Conservation (phyloP, 2,113 vertebrate genomes). For the Passer domesticus region DNA sequence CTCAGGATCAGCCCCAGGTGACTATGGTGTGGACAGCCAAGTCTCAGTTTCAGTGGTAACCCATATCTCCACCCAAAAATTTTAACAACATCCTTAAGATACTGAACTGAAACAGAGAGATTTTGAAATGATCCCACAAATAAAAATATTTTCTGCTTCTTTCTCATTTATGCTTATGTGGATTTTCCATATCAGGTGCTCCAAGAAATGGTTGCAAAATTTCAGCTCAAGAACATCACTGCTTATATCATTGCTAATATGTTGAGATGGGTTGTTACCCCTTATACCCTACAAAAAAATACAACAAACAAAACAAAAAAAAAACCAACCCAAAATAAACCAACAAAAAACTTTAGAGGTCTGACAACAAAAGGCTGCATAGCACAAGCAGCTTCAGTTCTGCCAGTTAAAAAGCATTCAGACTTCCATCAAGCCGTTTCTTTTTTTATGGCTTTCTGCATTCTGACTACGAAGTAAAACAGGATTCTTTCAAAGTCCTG, state of each 20-base stretch:
- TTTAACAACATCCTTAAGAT: background rate
- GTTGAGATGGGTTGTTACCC: background rate
- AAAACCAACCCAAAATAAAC: no score
- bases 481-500: conserved; percentile 73
- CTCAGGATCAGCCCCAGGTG: background rate
- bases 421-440: conserved; percentile 28
- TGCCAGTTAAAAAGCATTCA: conserved; percentile 2
- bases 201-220: background rate
- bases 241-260: background rate
- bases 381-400: background rate
- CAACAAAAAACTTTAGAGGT: background rate
- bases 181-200: background rate
- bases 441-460: conserved; percentile 60
- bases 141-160: background rate
- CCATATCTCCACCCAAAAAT: background rate
- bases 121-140: background rate
- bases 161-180: background rate
- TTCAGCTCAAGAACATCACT: background rate
- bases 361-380: background rate
- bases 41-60: background rate
- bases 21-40: background rate
- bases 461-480: conserved; percentile 69
- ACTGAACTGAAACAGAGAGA: background rate
- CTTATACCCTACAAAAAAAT: background rate
- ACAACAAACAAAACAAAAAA: background rate